Evolutionary conservation across 2,888 invertebrate genomes (phyloP).

Genomic region (Cosmopolites sordidus): DNA sequence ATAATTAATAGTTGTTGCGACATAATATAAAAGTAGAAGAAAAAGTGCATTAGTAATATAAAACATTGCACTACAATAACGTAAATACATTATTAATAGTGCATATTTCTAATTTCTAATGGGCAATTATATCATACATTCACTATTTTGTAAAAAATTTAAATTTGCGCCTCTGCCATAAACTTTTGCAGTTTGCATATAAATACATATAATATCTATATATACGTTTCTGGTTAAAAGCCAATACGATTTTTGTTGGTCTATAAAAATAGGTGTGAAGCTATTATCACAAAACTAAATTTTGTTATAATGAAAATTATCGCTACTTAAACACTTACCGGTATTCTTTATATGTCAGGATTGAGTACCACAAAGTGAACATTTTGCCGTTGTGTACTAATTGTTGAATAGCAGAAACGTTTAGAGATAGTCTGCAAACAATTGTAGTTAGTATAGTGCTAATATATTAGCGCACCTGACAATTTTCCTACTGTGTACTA

Average conservation of each 20-base stretch:
- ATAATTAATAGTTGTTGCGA: no score
- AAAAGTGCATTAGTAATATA: no score
- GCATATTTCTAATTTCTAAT: no score
- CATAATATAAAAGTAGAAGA: no score
- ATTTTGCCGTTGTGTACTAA: constrained; percentile 30
- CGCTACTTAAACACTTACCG: constrained; percentile 40
- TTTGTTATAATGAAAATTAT: background rate
- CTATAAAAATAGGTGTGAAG: background rate
- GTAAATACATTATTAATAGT: no score
- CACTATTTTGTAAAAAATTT: no score
- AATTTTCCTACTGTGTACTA: no score
- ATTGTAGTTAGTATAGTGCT: background rate
- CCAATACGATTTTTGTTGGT: constrained; percentile 1
- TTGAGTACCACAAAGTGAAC: constrained; percentile 48
- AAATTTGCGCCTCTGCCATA: no score
- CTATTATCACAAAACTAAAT: background rate
- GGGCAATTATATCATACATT: no score
- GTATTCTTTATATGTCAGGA: constrained; percentile 47
- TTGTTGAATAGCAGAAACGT: background rate
- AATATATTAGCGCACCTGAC: no score
- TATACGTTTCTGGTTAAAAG: constrained; percentile 7
- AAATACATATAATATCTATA: constrained; percentile 1
- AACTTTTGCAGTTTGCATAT: no score
- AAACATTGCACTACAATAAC: no score
- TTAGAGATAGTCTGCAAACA: background rate